phyloP scores from a whole-genome alignment of 2,888 invertebrate species.

The Tuta absoluta region DNA sequence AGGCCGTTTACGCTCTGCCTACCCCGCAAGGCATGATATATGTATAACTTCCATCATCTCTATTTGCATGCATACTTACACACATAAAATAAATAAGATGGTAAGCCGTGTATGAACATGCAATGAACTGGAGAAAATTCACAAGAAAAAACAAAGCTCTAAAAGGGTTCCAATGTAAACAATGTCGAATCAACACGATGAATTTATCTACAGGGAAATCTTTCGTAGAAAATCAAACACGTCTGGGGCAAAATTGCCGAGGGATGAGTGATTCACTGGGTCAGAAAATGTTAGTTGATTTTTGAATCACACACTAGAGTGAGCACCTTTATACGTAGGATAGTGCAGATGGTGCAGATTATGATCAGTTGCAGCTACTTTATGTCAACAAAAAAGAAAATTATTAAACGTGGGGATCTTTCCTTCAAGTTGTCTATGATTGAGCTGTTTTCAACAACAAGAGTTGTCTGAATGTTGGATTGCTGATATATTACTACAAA shows the following conservation, averaged over 20 bases:
- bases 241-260: conserved; percentile 63
- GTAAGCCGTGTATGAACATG: neutral
- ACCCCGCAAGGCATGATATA: too few species aligned
- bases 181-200: conserved; percentile 72
- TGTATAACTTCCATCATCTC: too few species aligned
- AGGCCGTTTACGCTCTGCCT: too few species aligned
- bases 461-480: too few species aligned
- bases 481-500: too few species aligned
- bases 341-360: conserved; percentile 40
- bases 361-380: conserved; percentile 46
- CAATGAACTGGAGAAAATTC: conserved; percentile 2
- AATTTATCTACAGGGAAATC: conserved; percentile 73
- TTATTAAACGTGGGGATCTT: neutral
- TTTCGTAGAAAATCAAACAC: conserved; percentile 66
- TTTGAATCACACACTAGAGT: conserved; percentile 76
- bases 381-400: neutral
- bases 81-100: too few species aligned
- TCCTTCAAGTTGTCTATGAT: neutral
- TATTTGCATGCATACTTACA: too few species aligned
- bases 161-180: conserved; percentile 69
- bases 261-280: conserved; percentile 72
- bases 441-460: too few species aligned
- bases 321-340: conserved; percentile 58
- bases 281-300: conserved; percentile 80
- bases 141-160: conserved; percentile 40